Evolutionary conservation across 2,797 vertebrate genomes (phyloP).

Genomic region (Glossophaga mutica): DNA sequence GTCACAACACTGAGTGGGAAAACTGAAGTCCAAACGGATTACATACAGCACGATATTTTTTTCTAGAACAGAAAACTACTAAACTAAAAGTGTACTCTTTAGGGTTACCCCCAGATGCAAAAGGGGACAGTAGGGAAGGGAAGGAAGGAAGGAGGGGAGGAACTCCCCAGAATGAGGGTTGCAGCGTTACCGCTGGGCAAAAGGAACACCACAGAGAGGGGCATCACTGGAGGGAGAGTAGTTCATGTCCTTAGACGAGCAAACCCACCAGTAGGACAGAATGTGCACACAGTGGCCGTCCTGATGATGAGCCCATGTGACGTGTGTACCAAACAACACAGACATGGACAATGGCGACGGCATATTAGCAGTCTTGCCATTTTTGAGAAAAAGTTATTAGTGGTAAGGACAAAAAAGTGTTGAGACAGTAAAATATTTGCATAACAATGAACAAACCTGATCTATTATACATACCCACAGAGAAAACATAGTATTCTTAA

Average conservation of each 20-base stretch:
- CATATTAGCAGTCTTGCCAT: not conserved
- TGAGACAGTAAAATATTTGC: not conserved
- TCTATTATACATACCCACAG: not conserved
- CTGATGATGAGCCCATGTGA: not conserved
- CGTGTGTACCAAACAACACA: not conserved
- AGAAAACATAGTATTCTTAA: not conserved
- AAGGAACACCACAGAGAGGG: not conserved
- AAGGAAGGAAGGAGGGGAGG: not conserved
- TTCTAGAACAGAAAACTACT: not conserved
- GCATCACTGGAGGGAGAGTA: not conserved
- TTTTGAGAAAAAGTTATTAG: constrained; percentile 8
- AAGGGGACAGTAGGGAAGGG: not conserved
- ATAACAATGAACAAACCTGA: not conserved
- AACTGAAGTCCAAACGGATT: not conserved
- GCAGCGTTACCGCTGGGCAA: not conserved
- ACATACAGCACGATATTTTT: not conserved
- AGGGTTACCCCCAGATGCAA: not conserved
- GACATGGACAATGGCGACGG: not conserved
- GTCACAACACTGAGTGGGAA: not conserved
- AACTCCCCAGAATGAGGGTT: not conserved
- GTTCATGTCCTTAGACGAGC: not conserved
- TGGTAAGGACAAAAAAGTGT: not conserved
- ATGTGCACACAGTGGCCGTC: not conserved
- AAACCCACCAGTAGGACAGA: not conserved
- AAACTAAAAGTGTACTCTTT: not conserved